phyloP scores from a whole-genome alignment of 1,140 invertebrate species.

The Drosophila oshimai region DNA sequence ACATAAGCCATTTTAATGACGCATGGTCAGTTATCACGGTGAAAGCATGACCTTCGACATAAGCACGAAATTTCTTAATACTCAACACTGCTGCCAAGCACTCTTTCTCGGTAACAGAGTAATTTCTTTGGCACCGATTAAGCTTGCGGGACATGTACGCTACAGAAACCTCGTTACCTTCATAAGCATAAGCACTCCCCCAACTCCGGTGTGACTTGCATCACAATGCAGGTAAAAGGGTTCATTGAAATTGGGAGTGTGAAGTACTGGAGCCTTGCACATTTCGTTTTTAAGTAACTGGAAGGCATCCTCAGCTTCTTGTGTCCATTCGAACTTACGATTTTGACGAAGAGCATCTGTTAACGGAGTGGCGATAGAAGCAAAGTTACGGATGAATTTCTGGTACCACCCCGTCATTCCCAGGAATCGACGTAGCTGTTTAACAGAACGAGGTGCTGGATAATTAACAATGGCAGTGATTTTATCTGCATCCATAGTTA shows the following conservation, averaged over 20 bases:
- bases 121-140: slow-evolving; percentile 2
- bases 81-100: background rate
- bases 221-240: slow-evolving; percentile 10
- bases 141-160: background rate
- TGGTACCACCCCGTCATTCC: slow-evolving; percentile 4
- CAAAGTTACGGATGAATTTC: slow-evolving; percentile 12
- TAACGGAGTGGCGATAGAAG: background rate
- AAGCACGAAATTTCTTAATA: slow-evolving; percentile 1
- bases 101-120: slow-evolving; percentile 11
- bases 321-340: background rate
- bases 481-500: background rate
- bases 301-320: background rate
- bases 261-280: background rate
- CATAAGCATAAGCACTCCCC: background rate
- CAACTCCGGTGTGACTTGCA: slow-evolving; percentile 5
- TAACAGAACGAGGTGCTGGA: background rate
- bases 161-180: background rate
- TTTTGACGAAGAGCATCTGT: background rate
- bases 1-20: no score
- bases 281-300: background rate
- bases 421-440: slow-evolving; percentile 5
- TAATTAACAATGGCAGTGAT: background rate
- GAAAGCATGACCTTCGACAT: slow-evolving; percentile 4
- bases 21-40: background rate
- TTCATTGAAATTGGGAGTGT: background rate